phyloP scores from a whole-genome alignment of 1,140 invertebrate genomes.

The Aricia agestis region DNA sequence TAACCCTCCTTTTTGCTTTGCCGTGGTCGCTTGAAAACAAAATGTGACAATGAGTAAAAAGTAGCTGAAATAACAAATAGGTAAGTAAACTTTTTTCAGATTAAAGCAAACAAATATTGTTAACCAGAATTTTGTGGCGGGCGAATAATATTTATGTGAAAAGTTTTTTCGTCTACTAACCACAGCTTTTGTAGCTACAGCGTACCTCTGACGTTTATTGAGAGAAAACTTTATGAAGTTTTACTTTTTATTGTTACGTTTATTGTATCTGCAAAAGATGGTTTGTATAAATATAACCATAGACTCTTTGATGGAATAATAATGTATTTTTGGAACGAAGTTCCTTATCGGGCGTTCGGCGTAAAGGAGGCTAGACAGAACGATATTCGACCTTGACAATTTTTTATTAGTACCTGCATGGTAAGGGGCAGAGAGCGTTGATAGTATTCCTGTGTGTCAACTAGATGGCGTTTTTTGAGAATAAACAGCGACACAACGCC shows the following conservation, averaged over 20 bases:
- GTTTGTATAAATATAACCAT: too few relatives aligned
- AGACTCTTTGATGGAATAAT: background rate
- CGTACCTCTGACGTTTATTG: background rate
- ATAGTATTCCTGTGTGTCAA: too few relatives aligned
- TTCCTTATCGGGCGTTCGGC: too few relatives aligned
- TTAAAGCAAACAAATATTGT: background rate
- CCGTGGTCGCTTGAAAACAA: too few relatives aligned
- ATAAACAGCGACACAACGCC: too few relatives aligned
- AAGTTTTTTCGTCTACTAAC: slow-evolving; percentile 2
- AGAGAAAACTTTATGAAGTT: slow-evolving; percentile 5
- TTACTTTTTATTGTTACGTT: slow-evolving; percentile 2
- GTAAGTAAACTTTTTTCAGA: background rate
- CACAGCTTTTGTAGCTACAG: background rate
- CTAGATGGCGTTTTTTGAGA: too few relatives aligned
- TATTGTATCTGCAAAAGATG: background rate
- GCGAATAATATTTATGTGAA: slow-evolving; percentile 6
- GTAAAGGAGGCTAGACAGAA: too few relatives aligned
- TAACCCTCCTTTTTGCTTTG: too few relatives aligned
- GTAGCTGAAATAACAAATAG: background rate
- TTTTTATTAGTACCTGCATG: too few relatives aligned
- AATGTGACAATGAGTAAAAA: background rate
- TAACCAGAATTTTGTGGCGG: slow-evolving; percentile 1
- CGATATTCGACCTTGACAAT: too few relatives aligned
- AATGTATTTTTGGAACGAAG: background rate
- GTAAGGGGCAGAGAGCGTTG: too few relatives aligned